Evolutionary conservation across 2,797 vertebrate species (phyloP).

Genomic region (Miichthys miiuy): DNA sequence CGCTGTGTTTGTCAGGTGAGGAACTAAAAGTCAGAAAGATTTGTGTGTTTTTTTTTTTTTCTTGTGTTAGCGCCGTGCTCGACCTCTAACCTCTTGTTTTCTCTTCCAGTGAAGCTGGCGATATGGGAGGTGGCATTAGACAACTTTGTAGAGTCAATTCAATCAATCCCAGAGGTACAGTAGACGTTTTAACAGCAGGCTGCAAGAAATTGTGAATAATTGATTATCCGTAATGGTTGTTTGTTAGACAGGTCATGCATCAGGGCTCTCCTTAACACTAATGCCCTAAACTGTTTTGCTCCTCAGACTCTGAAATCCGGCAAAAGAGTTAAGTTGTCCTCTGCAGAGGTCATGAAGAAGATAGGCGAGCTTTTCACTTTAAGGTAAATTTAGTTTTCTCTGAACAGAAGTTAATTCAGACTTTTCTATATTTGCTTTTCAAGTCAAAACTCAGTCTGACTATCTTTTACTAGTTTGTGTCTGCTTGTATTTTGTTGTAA

Average conservation of each 20-base stretch:
- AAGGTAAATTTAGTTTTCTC: constrained; percentile 84
- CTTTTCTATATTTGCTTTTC: constrained; percentile 11
- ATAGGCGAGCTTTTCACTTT: constrained; percentile 96
- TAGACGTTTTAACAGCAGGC: not conserved
- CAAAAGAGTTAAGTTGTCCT: constrained; percentile 92
- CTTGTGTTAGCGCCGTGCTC: not conserved
- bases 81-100: constrained; percentile 15
- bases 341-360: constrained; percentile 98
- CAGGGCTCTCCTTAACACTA: constrained; percentile 1
- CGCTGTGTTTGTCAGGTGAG: constrained; percentile 95
- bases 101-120: constrained; percentile 92
- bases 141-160: constrained; percentile 97
- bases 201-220: constrained; percentile 38
- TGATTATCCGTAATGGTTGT: constrained; percentile 42
- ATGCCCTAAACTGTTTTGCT: constrained; percentile 8
- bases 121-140: constrained; percentile 97
- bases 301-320: constrained; percentile 93
- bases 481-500: not conserved
- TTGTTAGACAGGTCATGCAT: not conserved
- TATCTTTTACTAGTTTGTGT: not conserved
- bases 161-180: constrained; percentile 94
- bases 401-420: not conserved
- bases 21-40: not conserved
- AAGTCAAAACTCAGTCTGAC: not conserved
- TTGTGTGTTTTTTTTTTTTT: no score